Percentiles rank a stretch among this genome's conserved stretches.
Conservation (phyloP, 2,797 vertebrate genomes). For the Lepus oiostolus region DNA sequence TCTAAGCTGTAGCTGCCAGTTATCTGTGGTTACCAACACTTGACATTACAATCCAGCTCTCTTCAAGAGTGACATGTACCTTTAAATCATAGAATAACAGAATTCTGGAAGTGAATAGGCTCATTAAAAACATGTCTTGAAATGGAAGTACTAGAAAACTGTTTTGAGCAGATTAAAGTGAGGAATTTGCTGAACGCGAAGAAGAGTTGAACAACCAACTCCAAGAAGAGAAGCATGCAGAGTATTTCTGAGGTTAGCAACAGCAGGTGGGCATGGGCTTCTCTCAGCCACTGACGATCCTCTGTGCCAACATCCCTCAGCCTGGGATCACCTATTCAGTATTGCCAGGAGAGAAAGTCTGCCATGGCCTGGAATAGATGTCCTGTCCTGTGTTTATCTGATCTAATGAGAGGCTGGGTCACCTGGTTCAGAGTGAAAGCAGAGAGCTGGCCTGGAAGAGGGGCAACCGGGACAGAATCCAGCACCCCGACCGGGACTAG, state of each 20-base stretch:
- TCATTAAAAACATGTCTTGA: neutral
- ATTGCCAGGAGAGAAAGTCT: neutral
- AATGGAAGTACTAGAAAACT: conserved; percentile 15
- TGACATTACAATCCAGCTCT: neutral
- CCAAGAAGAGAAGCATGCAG: conserved; percentile 20
- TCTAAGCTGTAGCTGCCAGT: neutral
- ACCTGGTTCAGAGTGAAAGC: neutral
- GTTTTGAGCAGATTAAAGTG: neutral
- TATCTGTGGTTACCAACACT: neutral
- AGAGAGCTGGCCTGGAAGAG: too few relatives aligned
- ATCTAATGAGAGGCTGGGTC: neutral
- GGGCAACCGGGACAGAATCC: too few relatives aligned
- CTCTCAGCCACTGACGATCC: neutral
- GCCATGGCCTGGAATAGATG: neutral
- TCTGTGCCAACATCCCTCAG: neutral
- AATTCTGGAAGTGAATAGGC: neutral
- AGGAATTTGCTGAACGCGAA: conserved; percentile 12
- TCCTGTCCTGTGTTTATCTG: neutral
- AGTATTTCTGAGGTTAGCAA: neutral
- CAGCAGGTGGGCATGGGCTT: neutral
- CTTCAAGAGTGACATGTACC: neutral
- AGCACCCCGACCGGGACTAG: too few relatives aligned
- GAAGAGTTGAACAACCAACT: neutral
- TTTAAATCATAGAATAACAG: neutral
- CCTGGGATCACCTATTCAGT: neutral